Evolutionary conservation across 1,140 invertebrate species (phyloP).

Genomic region (Oreohelix idahoensis): DNA sequence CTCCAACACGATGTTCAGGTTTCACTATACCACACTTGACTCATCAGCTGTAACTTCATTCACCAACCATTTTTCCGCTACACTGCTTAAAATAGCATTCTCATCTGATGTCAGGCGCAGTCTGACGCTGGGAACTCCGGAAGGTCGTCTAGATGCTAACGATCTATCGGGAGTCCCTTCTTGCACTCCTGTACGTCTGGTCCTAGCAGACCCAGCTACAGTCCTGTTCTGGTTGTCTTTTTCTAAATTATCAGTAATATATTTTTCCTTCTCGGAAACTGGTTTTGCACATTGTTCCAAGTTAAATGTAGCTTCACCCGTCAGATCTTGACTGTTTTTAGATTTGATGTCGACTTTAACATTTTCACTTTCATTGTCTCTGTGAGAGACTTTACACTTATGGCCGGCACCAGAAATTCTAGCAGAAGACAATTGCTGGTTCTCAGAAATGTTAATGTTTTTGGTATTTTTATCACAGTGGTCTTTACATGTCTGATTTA

Average conservation of each 20-base stretch:
- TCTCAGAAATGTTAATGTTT: neutral
- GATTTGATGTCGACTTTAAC: neutral
- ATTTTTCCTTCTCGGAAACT: neutral
- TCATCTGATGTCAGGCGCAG: conserved; percentile 33
- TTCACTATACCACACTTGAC: neutral
- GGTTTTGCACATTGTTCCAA: neutral
- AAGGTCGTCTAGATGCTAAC: conserved; percentile 42
- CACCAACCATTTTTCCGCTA: neutral
- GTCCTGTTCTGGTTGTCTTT: neutral
- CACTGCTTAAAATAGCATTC: neutral
- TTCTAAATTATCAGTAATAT: neutral
- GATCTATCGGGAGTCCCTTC: neutral
- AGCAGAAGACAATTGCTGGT: neutral
- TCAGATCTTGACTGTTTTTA: neutral
- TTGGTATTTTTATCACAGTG: neutral
- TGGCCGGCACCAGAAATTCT: neutral
- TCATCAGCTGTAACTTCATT: neutral
- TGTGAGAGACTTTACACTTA: neutral
- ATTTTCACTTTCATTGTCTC: neutral
- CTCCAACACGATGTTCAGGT: too few species aligned
- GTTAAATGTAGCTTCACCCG: neutral
- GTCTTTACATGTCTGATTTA: neutral
- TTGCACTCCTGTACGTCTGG: neutral
- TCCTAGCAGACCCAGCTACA: neutral
- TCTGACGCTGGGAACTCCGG: conserved; percentile 44